A percentile compares a stretch with the other conserved stretches of the same genome.
Conservation (phyloP, 2,888 invertebrate genomes). For the Poecilus cupreus region DNA sequence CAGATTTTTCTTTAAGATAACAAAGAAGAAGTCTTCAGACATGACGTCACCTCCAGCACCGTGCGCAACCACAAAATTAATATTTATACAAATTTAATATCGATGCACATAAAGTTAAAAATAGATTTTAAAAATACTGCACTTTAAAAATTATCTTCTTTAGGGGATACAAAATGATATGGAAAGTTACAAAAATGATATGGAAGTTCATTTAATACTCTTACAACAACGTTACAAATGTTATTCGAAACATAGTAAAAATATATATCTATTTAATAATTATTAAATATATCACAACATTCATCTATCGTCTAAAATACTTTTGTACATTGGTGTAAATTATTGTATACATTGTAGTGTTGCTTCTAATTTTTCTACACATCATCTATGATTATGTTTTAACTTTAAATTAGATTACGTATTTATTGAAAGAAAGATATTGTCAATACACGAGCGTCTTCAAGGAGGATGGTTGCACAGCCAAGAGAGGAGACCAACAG, state of each 20-base stretch:
- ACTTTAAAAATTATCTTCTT: neutral
- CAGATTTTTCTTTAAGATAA: constrained; percentile 16
- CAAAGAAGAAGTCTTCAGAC: no score
- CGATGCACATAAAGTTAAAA: neutral
- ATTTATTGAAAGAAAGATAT: neutral
- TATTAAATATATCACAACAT: constrained; percentile 50
- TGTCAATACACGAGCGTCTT: constrained; percentile 1
- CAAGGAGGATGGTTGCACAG: neutral
- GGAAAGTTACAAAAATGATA: neutral
- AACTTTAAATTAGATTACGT: neutral
- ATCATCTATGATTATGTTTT: constrained; percentile 14
- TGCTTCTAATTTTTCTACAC: neutral
- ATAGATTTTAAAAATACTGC: neutral
- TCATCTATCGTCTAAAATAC: constrained; percentile 17
- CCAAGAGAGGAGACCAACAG: no score
- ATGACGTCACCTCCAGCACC: neutral
- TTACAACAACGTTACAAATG: constrained; percentile 45
- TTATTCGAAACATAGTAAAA: constrained; percentile 58
- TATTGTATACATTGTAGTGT: constrained; percentile 48
- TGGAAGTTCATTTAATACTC: constrained; percentile 33
- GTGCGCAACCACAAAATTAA: constrained; percentile 3
- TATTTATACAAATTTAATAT: constrained; percentile 9
- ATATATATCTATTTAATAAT: constrained; percentile 42
- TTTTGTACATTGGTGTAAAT: constrained; percentile 54
- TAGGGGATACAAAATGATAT: neutral